Percentiles rank a stretch among this genome's conserved stretches.
Evolutionary conservation across 2,113 vertebrate genomes (phyloP).

Genomic region (Pseudorectes ferrugineus): DNA sequence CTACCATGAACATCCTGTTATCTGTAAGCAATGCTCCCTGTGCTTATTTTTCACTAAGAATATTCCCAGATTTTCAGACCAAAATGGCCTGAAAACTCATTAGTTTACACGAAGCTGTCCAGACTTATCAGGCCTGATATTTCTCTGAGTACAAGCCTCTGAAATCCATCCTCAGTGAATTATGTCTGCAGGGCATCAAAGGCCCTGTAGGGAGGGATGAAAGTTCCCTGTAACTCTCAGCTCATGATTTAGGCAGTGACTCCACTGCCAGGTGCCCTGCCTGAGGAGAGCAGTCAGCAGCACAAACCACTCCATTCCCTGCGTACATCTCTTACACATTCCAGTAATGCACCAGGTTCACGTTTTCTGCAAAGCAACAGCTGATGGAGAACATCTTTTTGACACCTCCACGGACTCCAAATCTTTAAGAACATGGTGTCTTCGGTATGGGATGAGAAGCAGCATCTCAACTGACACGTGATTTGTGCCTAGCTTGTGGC

Average conservation of each 20-base stretch:
- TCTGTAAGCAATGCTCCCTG: not conserved
- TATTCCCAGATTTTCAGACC: not conserved
- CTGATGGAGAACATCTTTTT: not conserved
- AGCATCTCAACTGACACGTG: not conserved
- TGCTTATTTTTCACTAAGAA: not conserved
- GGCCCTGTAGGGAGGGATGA: not conserved
- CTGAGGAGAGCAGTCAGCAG: not conserved
- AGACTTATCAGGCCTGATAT: not conserved
- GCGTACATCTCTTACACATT: not conserved
- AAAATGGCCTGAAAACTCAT: not conserved
- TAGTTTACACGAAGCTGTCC: not conserved
- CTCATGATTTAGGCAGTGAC: not conserved
- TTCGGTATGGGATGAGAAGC: not conserved
- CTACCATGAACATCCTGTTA: not conserved
- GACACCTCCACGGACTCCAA: not conserved
- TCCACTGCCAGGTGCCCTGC: not conserved
- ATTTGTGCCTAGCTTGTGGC: not conserved
- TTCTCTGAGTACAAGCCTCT: not conserved
- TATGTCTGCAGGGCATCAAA: not conserved
- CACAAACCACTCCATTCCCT: not conserved
- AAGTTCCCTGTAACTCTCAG: not conserved
- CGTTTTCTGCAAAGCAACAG: not conserved
- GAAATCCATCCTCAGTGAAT: not conserved
- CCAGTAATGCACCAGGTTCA: not conserved
- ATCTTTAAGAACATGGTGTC: not conserved